These are phyloP conservation scores for Neosilurus hyrtlii DNA, from an alignment of 2,797 vertebrate genomes.

Conservation along the genomic window DNA sequence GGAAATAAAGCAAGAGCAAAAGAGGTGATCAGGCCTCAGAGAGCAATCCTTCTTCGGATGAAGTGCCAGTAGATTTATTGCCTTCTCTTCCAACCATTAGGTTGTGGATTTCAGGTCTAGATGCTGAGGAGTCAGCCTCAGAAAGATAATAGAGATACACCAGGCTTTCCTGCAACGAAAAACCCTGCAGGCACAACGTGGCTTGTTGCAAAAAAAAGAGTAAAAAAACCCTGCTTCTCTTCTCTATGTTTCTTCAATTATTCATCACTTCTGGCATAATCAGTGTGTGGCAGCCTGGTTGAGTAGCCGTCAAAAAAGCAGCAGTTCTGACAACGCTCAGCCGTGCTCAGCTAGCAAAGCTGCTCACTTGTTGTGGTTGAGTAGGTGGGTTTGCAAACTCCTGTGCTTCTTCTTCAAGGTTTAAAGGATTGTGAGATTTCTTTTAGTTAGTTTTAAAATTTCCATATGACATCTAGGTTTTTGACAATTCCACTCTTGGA, in stretches of 20 bases:
- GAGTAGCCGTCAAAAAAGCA: conserved; percentile 14
- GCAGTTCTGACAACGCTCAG: conserved; percentile 20
- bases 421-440: not conserved
- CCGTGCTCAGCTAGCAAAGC: not conserved
- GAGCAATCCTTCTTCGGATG: conserved; percentile 39
- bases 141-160: conserved; percentile 16
- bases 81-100: conserved; percentile 39
- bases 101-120: conserved; percentile 32
- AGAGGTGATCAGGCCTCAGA: conserved; percentile 31
- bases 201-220: conserved; percentile 18
- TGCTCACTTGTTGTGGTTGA: not conserved
- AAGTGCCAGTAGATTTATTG: conserved; percentile 51
- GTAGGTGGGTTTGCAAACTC: not conserved
- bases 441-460: not conserved
- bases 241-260: conserved; percentile 37
- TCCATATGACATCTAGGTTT: not conserved
- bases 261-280: conserved; percentile 42
- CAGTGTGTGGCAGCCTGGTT: conserved; percentile 12
- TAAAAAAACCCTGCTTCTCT: not conserved
- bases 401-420: not conserved
- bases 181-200: conserved; percentile 12
- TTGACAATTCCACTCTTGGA: not conserved
- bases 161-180: conserved; percentile 9
- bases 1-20: conserved; percentile 34
- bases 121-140: not conserved